Evolutionary conservation across 2,113 vertebrate species (phyloP), one percentile per base, ranked within the genome.

Genomic region (Pygoscelis antarcticus): DNA sequence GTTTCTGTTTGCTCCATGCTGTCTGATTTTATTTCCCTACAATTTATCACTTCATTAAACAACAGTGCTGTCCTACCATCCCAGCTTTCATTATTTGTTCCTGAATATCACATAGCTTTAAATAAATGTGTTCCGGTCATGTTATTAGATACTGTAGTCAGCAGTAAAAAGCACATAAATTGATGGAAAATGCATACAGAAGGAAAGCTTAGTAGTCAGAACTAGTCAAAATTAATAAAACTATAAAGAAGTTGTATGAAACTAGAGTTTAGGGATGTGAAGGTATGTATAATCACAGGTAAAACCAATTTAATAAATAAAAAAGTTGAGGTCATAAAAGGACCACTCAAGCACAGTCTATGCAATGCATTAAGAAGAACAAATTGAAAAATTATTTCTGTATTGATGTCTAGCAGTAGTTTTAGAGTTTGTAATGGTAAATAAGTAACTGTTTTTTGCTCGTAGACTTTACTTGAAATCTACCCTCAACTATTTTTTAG

Each of bases 1-100:
- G 11, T 46, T 82, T 82, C 22, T 82, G 5, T 85, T 85, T 83
- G 7, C 36, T 90, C 52, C 15, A 34, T 36, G 13, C 47, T 85
- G 30, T 66, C 93, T 74, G 74, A 42, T 88, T 87, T 61, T 75
- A 75, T 84, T 88, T 92, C 71, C 87, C 89, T 89, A 55, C 19
- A 79, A n/a, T 88, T 83, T 85, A 79, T 88, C 42, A 76, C 57
- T 86, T 96, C 57, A 76, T 79, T 95, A 94, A 79, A n/a, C 42
- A 61, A 80, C 16, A 85, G 26, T 52, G 52, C 2, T 1, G 40
- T 66, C 26, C 42, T 93, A 44, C 36, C 11, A 44, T 44, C 11
- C 9, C 20, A 40, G 54, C 4, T 74, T 90, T 82, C 51, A 65
- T 72, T 87, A 80, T 83, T 94, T 26, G 47, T 91, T 84, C 54